These are phyloP conservation scores for Centroberyx gerrardi DNA, from an alignment of 2,797 vertebrate genomes.

Conservation along the genomic window DNA sequence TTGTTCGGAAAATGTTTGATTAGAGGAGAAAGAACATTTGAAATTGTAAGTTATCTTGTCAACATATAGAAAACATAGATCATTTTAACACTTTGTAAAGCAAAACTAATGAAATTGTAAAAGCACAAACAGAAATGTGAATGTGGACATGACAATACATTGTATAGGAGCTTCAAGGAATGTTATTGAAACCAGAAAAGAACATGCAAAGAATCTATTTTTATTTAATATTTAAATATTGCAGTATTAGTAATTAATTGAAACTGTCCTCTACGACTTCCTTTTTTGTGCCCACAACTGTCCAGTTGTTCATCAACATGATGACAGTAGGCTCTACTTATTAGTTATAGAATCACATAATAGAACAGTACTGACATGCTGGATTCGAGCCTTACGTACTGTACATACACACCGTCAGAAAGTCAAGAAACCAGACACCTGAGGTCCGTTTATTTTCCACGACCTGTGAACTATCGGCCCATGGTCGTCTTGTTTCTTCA, in stretches of 20 bases:
- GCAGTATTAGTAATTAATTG: constrained; percentile 50
- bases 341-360: constrained; percentile 34
- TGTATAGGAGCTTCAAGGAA: constrained; percentile 59
- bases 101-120: constrained; percentile 68
- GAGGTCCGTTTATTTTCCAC: background rate
- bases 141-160: constrained; percentile 76
- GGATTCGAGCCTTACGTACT: constrained; percentile 66
- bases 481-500: constrained; percentile 1
- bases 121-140: constrained; percentile 83
- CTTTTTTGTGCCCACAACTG: constrained; percentile 38
- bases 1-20: constrained; percentile 66
- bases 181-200: constrained; percentile 54
- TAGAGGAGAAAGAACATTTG: constrained; percentile 52
- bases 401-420: background rate
- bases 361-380: constrained; percentile 63
- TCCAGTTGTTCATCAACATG: constrained; percentile 24
- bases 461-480: constrained; percentile 20
- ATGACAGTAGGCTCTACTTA: constrained; percentile 35
- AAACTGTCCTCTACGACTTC: constrained; percentile 29
- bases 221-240: constrained; percentile 63
- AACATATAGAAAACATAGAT: constrained; percentile 57
- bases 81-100: constrained; percentile 67
- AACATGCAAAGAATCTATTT: constrained; percentile 33
- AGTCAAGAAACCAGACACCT: background rate
- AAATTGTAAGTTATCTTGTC: constrained; percentile 71